These are phyloP conservation scores for Rhineura floridana DNA, from an alignment of 2,113 vertebrate species.

Conservation along the genomic window DNA sequence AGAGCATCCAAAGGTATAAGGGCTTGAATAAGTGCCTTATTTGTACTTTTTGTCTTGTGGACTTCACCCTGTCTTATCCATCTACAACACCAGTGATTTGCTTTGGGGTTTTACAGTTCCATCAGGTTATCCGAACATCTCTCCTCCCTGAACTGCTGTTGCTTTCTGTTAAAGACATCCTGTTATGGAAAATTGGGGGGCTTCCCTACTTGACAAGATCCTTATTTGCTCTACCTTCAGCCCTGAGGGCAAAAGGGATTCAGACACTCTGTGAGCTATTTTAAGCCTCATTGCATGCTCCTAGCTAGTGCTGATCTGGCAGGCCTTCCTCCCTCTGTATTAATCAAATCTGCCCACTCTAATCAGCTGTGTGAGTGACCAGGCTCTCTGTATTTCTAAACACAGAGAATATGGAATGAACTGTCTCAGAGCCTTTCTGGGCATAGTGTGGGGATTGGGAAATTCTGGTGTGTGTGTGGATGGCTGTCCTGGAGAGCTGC, in stretches of 20 bases:
- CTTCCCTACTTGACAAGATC: conserved; percentile 5
- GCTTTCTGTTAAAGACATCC: background rate
- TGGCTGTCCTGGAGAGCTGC: background rate
- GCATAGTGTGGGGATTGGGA: background rate
- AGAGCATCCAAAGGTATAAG: too few species aligned
- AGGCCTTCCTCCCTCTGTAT: conserved; percentile 1
- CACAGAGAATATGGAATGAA: background rate
- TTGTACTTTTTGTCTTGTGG: background rate
- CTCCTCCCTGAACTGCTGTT: background rate
- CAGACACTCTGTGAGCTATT: background rate
- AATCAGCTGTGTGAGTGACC: conserved; percentile 15
- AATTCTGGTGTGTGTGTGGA: conserved; percentile 5
- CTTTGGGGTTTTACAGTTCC: background rate
- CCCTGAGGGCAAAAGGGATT: conserved; percentile 5
- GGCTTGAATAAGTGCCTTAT: background rate
- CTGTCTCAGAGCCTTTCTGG: background rate
- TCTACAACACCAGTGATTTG: background rate
- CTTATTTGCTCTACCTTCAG: background rate
- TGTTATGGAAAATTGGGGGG: background rate
- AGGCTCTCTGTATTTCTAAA: background rate
- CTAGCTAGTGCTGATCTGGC: conserved; percentile 18
- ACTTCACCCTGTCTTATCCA: background rate
- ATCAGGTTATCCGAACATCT: background rate
- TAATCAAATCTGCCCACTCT: conserved; percentile 7
- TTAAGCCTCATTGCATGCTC: conserved; percentile 14